These are phyloP conservation scores for Rhingia campestris DNA, from an alignment of 2,888 invertebrate species.

Conservation along the genomic window DNA sequence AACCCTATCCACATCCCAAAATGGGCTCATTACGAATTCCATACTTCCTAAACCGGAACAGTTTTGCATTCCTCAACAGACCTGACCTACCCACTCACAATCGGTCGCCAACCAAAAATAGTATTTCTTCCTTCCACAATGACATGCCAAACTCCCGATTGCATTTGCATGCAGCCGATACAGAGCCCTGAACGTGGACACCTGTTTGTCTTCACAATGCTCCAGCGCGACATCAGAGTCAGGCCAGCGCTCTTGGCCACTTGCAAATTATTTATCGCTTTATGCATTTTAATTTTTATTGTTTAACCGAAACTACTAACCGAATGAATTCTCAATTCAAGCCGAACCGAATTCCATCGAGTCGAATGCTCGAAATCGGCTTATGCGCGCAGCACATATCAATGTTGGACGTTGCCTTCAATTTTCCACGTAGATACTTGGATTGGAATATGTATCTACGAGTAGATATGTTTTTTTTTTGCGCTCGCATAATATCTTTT, in stretches of 20 bases:
- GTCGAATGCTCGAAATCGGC: constrained; percentile 32
- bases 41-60: constrained; percentile 29
- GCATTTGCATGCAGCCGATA: constrained; percentile 5
- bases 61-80: constrained; percentile 32
- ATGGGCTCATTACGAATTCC: constrained; percentile 28
- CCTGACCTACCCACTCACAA: constrained; percentile 51
- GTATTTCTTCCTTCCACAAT: constrained; percentile 22
- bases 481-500: background rate
- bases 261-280: constrained; percentile 38
- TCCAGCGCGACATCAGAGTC: constrained; percentile 3
- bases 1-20: background rate
- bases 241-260: constrained; percentile 1
- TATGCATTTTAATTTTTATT: constrained; percentile 56
- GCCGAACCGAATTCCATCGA: constrained; percentile 29
- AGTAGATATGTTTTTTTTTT: background rate
- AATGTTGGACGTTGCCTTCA: constrained; percentile 34
- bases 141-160: constrained; percentile 14
- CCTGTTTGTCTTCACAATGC: constrained; percentile 36
- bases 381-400: constrained; percentile 16
- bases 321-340: constrained; percentile 25
- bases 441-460: background rate
- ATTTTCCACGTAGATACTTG: constrained; percentile 4
- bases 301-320: constrained; percentile 13
- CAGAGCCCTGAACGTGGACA: constrained; percentile 15
- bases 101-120: constrained; percentile 9